phyloP scores from a whole-genome alignment of 2,113 vertebrate genomes.

The Micronisus gabar region DNA sequence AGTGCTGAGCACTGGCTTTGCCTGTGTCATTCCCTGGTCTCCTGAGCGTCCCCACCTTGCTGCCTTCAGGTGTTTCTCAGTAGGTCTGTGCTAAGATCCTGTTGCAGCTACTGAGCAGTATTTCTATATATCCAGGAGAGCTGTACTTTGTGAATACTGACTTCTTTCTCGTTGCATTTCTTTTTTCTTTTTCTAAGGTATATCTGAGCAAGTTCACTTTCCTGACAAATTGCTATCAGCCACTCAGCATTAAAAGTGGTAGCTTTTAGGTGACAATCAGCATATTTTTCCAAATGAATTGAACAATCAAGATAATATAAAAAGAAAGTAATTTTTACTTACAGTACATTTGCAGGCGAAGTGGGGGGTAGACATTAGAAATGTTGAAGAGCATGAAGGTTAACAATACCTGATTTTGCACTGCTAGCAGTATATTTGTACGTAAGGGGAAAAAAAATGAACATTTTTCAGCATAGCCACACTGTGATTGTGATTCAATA shows the following conservation, averaged over 20 bases:
- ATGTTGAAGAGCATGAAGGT: not conserved
- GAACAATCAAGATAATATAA: not conserved
- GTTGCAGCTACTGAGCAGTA: not conserved
- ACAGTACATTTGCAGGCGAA: not conserved
- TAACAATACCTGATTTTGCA: not conserved
- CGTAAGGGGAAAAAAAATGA: not conserved
- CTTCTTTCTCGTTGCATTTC: not conserved
- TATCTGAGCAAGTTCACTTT: not conserved
- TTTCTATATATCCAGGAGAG: not conserved
- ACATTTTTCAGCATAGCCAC: not conserved
- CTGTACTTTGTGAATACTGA: not conserved
- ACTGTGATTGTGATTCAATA: not conserved
- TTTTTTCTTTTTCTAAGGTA: not conserved
- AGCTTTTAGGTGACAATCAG: not conserved
- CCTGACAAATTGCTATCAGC: not conserved
- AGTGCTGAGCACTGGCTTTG: not conserved
- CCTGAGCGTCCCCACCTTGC: not conserved
- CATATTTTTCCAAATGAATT: slow-evolving; percentile 5
- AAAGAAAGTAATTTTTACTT: slow-evolving; percentile 24
- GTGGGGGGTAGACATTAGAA: not conserved
- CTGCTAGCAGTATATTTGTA: not conserved
- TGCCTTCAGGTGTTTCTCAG: not conserved
- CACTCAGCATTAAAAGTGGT: not conserved
- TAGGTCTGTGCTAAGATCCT: not conserved
- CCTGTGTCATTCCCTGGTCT: not conserved